These are phyloP conservation scores for Buceros bicornis DNA, from an alignment of 2,797 vertebrate genomes.

Conservation along the genomic window DNA sequence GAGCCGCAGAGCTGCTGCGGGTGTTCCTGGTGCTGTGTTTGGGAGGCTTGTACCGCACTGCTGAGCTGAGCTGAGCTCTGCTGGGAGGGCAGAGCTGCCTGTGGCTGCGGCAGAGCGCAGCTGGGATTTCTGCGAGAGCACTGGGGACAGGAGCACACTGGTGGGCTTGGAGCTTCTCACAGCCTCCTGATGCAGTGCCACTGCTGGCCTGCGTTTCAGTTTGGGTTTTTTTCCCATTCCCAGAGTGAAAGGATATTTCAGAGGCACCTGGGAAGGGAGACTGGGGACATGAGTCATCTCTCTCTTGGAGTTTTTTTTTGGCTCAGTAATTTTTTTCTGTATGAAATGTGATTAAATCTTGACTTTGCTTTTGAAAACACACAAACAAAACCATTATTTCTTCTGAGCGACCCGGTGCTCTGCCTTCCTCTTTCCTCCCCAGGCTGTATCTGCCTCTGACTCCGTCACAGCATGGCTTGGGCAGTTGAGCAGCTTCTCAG, in stretches of 20 bases:
- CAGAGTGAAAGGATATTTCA: not conserved
- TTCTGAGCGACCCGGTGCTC: not conserved
- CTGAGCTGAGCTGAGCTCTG: no score
- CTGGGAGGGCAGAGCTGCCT: not conserved
- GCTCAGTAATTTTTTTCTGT: not conserved
- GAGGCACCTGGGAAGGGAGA: not conserved
- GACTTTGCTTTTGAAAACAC: not conserved
- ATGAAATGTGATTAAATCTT: not conserved
- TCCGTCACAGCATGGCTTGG: not conserved
- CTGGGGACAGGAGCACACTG: no score
- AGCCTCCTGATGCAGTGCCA: not conserved
- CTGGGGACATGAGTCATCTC: not conserved
- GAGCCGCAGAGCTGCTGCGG: not conserved
- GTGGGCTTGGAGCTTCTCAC: not conserved
- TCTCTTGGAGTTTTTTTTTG: not conserved
- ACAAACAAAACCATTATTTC: not conserved
- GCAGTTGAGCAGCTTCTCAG: not conserved
- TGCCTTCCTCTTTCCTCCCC: not conserved
- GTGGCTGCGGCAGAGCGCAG: accelerated
- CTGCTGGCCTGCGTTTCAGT: not conserved
- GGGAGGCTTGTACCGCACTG: accelerated
- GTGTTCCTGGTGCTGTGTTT: not conserved
- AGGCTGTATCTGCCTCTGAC: not conserved
- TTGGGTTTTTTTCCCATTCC: not conserved
- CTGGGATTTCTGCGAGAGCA: accelerated